Evolutionary conservation across 2,113 vertebrate genomes (phyloP), one percentile per base, ranked within the genome.

Genomic region (Atlantisia rogersi): DNA sequence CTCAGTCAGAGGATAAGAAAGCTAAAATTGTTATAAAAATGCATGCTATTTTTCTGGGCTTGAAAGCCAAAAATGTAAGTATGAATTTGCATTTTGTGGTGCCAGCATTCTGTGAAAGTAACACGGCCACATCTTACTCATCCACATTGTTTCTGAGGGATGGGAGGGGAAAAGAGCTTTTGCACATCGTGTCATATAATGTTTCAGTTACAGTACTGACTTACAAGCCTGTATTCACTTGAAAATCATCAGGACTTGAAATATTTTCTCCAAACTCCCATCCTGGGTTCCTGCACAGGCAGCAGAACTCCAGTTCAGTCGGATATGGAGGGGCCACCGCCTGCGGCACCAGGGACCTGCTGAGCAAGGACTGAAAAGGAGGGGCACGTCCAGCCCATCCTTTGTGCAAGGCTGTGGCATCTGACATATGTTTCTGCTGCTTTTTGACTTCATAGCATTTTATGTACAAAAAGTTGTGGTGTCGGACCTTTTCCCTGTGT

Each of bases 1-100:
- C 81, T 92, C 82, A 60, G 69, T 92, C 50, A 79, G 62, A 92
- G 71, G 59, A 85, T 90, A 91, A 88, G 85, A 93, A 95, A 87
- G 60, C 63, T 86, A 75, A 88, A 94, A 75, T 88, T 2, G 2
- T 2, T 94, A 91, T 76, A 65, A 85, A 91, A 94, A 78, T 46
- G 8, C 4, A 0, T 79, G 37, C 52, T 91, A 37, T 70, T 91
- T 91, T 76, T 81, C 69, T 84, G 83, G 59, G 20, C 52, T 88
- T 58, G 58, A 74, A 86, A 92, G 55, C n/a, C 63, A 83, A 80
- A 90, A 46, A 25, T 28, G 9, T 90, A 82, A 70, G 63, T 86
- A 35, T 67, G 83, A 83, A 82, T 81, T 62, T 94, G 32, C 26
- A 18, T 92, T 93, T 90, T 56, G 35, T 31, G 39, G 56, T 96